A percentile compares a stretch with the other conserved stretches of the same genome.
Evolutionary conservation across 2,888 invertebrate genomes (phyloP).

Genomic region (Cephus sareptanus): DNA sequence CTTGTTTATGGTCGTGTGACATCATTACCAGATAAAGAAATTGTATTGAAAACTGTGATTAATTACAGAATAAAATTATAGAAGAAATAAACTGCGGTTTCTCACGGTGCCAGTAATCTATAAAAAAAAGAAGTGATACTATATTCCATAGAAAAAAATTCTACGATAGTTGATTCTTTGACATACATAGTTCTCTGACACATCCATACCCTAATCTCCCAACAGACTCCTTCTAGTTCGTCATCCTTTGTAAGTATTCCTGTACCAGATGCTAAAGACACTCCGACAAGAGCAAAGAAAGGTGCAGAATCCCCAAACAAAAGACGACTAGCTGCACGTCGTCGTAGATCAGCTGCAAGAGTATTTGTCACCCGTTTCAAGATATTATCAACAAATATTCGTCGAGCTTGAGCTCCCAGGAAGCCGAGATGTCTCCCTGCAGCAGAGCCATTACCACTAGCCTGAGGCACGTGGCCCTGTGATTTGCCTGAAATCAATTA

Average conservation of each 20-base stretch:
- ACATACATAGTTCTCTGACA: background rate
- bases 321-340: slow-evolving; percentile 72
- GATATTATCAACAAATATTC: slow-evolving; percentile 77
- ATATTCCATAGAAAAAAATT: background rate
- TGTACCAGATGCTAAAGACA: slow-evolving; percentile 78
- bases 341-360: slow-evolving; percentile 73
- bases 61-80: background rate
- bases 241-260: slow-evolving; percentile 81
- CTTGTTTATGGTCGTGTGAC: background rate
- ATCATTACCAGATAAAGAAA: background rate
- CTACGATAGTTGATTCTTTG: background rate
- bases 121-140: background rate
- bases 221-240: slow-evolving; percentile 81
- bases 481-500: slow-evolving; percentile 47
- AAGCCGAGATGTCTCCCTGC: slow-evolving; percentile 53
- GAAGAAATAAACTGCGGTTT: background rate
- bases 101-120: background rate
- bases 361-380: slow-evolving; percentile 76
- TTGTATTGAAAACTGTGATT: background rate
- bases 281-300: slow-evolving; percentile 80
- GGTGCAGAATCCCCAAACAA: slow-evolving; percentile 78
- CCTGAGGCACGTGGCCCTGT: slow-evolving; percentile 57
- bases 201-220: slow-evolving; percentile 76
- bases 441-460: slow-evolving; percentile 44
- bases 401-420: slow-evolving; percentile 72